phyloP scores from a whole-genome alignment of 2,888 invertebrate species.

The Sphaerophoria taeniata region DNA sequence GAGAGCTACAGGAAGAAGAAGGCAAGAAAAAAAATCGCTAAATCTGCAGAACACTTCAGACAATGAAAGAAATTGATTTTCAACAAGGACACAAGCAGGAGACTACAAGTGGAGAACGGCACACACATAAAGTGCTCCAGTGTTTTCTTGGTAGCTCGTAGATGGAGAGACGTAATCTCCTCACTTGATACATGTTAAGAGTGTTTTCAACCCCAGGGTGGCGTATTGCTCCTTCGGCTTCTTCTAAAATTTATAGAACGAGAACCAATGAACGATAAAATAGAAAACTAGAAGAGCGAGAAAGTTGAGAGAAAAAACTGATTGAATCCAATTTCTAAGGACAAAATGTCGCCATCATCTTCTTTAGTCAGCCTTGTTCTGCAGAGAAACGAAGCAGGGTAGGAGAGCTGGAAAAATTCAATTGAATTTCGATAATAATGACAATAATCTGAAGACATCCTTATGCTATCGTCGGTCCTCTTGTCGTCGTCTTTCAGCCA shows the following conservation, averaged over 20 bases:
- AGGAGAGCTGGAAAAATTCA: slow-evolving; percentile 42
- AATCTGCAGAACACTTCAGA: slow-evolving; percentile 71
- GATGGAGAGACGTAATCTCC: slow-evolving; percentile 55
- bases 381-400: neutral
- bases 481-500: slow-evolving; percentile 39
- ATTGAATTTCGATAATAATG: slow-evolving; percentile 75
- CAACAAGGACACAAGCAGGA: slow-evolving; percentile 72
- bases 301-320: slow-evolving; percentile 15
- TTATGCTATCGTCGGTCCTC: slow-evolving; percentile 54
- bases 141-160: neutral
- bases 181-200: slow-evolving; percentile 73
- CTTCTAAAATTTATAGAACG: slow-evolving; percentile 51
- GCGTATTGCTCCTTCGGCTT: slow-evolving; percentile 24
- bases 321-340: slow-evolving; percentile 64
- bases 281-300: slow-evolving; percentile 2
- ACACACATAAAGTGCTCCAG: slow-evolving; percentile 70
- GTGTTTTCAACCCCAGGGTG: slow-evolving; percentile 66
- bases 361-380: slow-evolving; percentile 57
- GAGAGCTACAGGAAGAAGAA: neutral
- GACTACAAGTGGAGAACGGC: slow-evolving; percentile 64
- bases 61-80: slow-evolving; percentile 74
- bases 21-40: slow-evolving; percentile 16
- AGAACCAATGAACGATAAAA: slow-evolving; percentile 6
- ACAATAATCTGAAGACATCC: slow-evolving; percentile 74
- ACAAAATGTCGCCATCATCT: slow-evolving; percentile 72